phyloP scores from a whole-genome alignment of 1,140 invertebrate genomes.

The Drosophila sp. region DNA sequence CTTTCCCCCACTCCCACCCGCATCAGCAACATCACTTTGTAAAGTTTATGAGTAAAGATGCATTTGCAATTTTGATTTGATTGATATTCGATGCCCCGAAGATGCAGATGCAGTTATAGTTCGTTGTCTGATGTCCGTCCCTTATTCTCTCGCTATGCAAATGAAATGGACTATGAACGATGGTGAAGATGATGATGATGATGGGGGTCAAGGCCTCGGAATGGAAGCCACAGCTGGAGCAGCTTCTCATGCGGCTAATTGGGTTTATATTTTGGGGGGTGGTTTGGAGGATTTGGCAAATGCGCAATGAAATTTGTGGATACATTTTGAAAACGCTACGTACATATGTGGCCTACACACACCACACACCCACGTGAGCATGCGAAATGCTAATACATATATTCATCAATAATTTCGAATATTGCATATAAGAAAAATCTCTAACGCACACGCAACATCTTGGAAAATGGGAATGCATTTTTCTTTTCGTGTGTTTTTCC shows the following conservation, averaged over 20 bases:
- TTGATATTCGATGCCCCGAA: conserved; percentile 44
- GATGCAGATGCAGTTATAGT: not conserved
- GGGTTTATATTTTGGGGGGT: not conserved
- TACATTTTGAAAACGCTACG: not conserved
- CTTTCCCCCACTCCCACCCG: not conserved
- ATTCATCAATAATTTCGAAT: not conserved
- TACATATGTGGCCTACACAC: not conserved
- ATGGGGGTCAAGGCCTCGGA: conserved; percentile 44
- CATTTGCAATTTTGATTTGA: conserved; percentile 55
- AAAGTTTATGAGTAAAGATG: conserved; percentile 25
- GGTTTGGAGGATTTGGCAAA: not conserved
- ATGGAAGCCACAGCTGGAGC: not conserved
- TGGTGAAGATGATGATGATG: not conserved
- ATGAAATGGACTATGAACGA: conserved; percentile 25
- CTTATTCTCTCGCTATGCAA: not conserved
- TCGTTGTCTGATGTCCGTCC: not conserved
- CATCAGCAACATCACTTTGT: not conserved
- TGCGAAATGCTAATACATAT: not conserved
- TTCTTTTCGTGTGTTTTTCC: conserved; percentile 29
- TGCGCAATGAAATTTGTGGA: conserved; percentile 3
- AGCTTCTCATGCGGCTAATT: conserved; percentile 5
- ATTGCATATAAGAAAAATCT: not conserved
- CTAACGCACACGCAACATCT: conserved; percentile 14
- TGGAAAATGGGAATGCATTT: conserved; percentile 33
- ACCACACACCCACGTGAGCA: not conserved